phyloP scores from a whole-genome alignment of 2,113 vertebrate genomes.

The Struthio camelus region DNA sequence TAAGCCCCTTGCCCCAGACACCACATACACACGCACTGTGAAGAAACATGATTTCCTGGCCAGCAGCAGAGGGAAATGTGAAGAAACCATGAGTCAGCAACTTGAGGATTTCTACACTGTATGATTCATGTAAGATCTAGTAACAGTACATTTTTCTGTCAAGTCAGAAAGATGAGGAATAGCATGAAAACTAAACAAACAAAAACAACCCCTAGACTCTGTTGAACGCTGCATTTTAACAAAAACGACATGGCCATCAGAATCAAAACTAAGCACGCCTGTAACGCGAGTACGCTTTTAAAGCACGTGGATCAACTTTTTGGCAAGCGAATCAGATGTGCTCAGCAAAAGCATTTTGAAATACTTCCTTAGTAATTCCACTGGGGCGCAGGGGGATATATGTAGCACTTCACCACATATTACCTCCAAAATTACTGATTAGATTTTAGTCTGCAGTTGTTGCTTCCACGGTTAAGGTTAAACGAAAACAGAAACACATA shows the following conservation, averaged over 20 bases:
- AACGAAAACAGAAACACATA: not conserved
- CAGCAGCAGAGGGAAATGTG: not conserved
- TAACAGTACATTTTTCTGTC: not conserved
- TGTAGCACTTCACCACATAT: not conserved
- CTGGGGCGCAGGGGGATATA: not conserved
- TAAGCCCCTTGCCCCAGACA: not conserved
- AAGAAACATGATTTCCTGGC: conserved; percentile 25
- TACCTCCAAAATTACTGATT: not conserved
- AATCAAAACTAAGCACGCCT: not conserved
- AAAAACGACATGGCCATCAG: not conserved
- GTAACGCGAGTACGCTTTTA: not conserved
- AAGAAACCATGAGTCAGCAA: conserved; percentile 58
- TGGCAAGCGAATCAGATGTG: not conserved
- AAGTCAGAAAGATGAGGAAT: not conserved
- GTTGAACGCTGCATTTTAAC: not conserved
- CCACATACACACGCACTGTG: not conserved
- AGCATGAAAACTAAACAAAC: not conserved
- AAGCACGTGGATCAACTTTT: not conserved
- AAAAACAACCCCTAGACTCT: too few species aligned
- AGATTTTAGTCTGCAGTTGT: not conserved
- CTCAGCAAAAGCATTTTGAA: not conserved
- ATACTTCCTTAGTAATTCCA: not conserved
- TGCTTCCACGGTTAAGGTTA: not conserved
- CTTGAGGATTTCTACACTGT: not conserved
- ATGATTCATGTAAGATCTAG: not conserved